Evolutionary conservation across 2,113 vertebrate species (phyloP).

Genomic region (Axis porcinus): DNA sequence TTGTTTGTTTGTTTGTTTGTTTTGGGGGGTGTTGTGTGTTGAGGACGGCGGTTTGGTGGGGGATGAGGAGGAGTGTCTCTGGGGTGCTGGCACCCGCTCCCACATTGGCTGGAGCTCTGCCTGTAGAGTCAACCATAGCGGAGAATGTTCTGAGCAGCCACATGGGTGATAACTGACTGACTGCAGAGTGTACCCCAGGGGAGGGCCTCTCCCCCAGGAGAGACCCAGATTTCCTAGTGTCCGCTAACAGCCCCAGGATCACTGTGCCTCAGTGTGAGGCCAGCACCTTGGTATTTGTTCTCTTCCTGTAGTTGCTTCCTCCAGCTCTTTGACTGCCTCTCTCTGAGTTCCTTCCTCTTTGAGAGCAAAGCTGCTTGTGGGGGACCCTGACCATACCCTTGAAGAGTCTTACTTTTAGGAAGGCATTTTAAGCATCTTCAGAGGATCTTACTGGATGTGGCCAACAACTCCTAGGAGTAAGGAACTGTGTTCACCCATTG

Average conservation of each 20-base stretch:
- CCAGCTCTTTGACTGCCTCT: background rate
- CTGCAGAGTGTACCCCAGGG: background rate
- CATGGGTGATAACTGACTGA: background rate
- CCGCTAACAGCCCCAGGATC: too few relatives aligned
- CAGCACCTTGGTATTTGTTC: background rate
- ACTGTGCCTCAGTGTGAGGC: background rate
- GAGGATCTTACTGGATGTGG: background rate
- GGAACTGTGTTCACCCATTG: background rate
- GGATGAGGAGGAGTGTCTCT: background rate
- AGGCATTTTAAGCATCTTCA: background rate
- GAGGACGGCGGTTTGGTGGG: background rate
- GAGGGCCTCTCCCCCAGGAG: background rate
- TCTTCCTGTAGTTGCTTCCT: background rate
- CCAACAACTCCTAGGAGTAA: background rate
- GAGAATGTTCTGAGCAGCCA: background rate
- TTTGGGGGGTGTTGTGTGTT: background rate
- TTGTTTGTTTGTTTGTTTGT: background rate
- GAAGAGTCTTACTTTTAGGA: background rate
- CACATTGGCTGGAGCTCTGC: background rate
- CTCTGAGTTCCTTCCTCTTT: background rate
- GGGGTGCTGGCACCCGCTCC: background rate
- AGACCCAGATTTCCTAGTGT: background rate
- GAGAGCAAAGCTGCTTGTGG: background rate
- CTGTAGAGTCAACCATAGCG: background rate
- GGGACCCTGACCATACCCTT: background rate